Evolutionary conservation across 2,888 invertebrate genomes (phyloP), one percentile per base, ranked within the genome.

Genomic region (Lacanobia oleracea): DNA sequence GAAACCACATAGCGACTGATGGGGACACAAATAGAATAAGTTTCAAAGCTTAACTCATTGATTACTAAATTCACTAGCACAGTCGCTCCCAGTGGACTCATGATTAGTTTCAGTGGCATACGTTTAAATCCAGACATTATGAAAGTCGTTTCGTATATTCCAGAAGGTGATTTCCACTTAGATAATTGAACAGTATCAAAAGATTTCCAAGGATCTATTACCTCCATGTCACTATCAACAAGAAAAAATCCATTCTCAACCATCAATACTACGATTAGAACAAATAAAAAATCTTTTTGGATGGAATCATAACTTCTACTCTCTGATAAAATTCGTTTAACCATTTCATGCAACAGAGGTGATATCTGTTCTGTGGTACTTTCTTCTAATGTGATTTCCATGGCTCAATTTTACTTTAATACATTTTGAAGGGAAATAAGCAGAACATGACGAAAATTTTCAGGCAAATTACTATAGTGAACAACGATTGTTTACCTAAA

Each of bases 11-110:
- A 96, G 51, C 91, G 91, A 78, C 91, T 93, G 14, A 94, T 85
- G 27, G 94, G 92, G 62, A 96, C 79, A 84, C 95, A 95, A 53
- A 93, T 89, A 62, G 94, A 91, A 85, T 95, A 96, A 67, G 94
- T 93, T 84, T 95, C 95, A 69, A 84, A 88, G 72, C 91, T 87
- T 21, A 93, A 84, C 67, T 93, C 90, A 82, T 86, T 88, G 2
- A 94, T 89, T 18, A 94, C 85, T 48, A 92, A 84, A 88, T 95
- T 95, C 4, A 96, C 85, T 67, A 95, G 77, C 18, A 90, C 91
- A 77, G 91, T 91, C 33, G 92, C 86, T 51, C 93, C 93, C 59
- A 96, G 76, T 57, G 94, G 93, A 75, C 91, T 92, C 87, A 95
- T 90, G 21, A 94, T 88, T 62, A 96, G 76, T 84, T 92, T 93